A percentile compares a stretch with the other conserved stretches of the same genome.
Conservation (phyloP, 2,113 vertebrate species). For the Sitta europaea region DNA sequence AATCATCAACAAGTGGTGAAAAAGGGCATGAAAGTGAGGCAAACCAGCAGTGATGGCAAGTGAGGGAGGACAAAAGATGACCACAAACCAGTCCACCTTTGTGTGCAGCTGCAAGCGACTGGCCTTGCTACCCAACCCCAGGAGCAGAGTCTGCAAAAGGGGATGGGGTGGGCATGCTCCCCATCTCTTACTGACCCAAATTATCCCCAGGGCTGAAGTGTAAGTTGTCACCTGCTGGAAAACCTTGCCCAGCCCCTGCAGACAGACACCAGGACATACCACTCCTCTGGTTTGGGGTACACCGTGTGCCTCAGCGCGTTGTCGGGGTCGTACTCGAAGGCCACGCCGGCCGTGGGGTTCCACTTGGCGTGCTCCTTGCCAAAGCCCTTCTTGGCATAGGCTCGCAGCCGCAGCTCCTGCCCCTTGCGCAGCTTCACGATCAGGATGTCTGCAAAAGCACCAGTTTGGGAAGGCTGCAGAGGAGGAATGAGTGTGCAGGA, state of each 20-base stretch:
- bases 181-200: accelerated
- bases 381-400: conserved; percentile 97
- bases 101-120: neutral
- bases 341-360: conserved; percentile 95
- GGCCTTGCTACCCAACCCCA: neutral
- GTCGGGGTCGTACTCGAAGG: conserved; percentile 96
- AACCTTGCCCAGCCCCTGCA: neutral
- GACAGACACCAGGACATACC: conserved; percentile 67
- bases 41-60: accelerated
- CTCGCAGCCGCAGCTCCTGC: conserved; percentile 90
- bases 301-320: conserved; percentile 93
- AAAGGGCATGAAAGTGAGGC: accelerated
- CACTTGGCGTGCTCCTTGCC: conserved; percentile 98
- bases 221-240: neutral
- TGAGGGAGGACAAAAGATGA: neutral
- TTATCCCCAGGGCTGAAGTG: neutral
- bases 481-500: neutral
- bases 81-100: neutral
- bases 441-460: conserved; percentile 82
- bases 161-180: accelerated
- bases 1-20: neutral
- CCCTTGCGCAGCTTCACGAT: conserved; percentile 96
- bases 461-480: neutral
- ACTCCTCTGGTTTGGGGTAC: conserved; percentile 94
- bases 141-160: neutral